These are phyloP conservation scores for Macaca nemestrina DNA, from an alignment of 2,113 vertebrate species.

Conservation along the genomic window DNA sequence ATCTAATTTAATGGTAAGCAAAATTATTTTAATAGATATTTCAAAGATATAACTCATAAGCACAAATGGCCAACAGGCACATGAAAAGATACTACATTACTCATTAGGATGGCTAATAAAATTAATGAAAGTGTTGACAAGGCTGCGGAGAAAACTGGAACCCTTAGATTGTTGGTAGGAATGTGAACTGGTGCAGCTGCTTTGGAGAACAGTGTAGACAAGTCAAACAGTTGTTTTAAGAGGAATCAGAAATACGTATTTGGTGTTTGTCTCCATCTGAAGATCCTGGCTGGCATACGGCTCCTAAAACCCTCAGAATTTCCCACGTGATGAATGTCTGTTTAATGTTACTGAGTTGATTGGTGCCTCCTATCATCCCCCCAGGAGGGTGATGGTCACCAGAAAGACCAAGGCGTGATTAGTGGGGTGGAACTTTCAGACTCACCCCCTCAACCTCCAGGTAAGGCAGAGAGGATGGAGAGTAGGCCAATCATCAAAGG, in stretches of 20 bases:
- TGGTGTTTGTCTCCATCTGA: neutral
- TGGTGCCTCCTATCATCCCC: neutral
- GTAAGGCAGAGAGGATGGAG: no score
- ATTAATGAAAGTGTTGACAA: neutral
- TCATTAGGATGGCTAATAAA: neutral
- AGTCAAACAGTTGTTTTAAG: neutral
- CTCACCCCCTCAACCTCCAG: neutral
- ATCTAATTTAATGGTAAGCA: neutral
- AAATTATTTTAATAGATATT: neutral
- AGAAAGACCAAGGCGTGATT: neutral
- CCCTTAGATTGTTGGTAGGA: neutral
- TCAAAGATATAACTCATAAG: neutral
- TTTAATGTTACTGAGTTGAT: neutral
- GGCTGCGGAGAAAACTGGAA: neutral
- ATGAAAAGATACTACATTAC: neutral
- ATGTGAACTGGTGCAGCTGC: neutral
- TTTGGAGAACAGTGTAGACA: slow-evolving; percentile 23
- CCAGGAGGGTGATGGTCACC: neutral
- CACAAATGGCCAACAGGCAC: neutral
- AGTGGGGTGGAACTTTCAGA: neutral
- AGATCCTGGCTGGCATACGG: neutral
- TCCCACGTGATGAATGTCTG: neutral
- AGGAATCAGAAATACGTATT: neutral
- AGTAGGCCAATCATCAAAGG: neutral
- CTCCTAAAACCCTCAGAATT: neutral